These are phyloP conservation scores for Meiosimyza decipiens DNA, from an alignment of 2,888 invertebrate species.

Conservation along the genomic window DNA sequence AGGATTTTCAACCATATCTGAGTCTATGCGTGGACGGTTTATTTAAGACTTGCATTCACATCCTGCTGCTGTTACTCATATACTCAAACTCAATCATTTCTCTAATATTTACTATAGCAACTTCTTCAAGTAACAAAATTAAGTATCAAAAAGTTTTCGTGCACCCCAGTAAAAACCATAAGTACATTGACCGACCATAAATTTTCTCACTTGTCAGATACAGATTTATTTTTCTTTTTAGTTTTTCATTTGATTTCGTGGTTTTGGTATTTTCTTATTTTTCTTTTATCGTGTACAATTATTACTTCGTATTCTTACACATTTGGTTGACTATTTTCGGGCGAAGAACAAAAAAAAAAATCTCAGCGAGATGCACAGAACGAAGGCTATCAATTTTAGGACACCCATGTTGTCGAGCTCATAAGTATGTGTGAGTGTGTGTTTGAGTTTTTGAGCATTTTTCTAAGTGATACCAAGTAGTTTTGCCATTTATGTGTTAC, in stretches of 20 bases:
- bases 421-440: neutral
- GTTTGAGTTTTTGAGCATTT: neutral
- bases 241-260: conserved; percentile 1
- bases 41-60: no score
- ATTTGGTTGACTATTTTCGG: conserved; percentile 6
- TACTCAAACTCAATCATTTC: no score
- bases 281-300: conserved; percentile 3
- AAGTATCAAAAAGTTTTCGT: no score
- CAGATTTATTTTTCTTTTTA: conserved; percentile 15
- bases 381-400: neutral
- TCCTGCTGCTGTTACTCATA: no score
- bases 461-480: neutral
- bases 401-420: neutral
- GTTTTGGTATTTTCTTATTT: conserved; percentile 3
- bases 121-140: no score
- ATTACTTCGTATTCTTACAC: neutral
- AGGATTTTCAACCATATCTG: no score
- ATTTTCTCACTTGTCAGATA: conserved; percentile 23
- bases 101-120: no score
- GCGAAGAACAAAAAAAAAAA: neutral
- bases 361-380: no score
- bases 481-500: no score
- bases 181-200: conserved; percentile 23
- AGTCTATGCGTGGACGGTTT: no score
- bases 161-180: no score